Evolutionary conservation across 1,140 invertebrate genomes (phyloP), one percentile per base, ranked within the genome.

Genomic region (Hypsibius dujardini): DNA sequence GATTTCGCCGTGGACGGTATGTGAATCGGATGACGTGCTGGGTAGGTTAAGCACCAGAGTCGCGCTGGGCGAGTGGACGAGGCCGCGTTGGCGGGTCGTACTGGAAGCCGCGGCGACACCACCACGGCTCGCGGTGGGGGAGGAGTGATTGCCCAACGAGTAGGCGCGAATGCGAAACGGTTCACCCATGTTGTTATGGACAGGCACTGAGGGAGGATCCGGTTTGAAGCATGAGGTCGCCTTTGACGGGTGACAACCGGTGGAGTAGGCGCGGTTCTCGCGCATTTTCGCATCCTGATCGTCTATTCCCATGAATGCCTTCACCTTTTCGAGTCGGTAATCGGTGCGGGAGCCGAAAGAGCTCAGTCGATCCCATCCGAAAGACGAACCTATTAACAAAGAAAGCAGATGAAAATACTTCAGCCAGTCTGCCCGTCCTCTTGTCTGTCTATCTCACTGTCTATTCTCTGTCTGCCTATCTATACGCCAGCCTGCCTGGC

Each of bases 331-430:
- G 12, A 67, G 62, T 42, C 45, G 12, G 62, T 15, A 67, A 67
- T 67, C 62, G 7, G 62, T 45, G 12, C 62, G 62, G 45, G 62
- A 67, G 45, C 62, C 42, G 12, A 67, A 12, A 7, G 62, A 67
- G 62, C 42, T 67, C 42, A 67, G 7, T 42, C 62, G 62, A 12
- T 67, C 62, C 62, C 62, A 67, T 7, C 62, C 62, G 62, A 67
- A 67, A 15, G 62, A 67, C 62, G 62, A 67, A 12, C 12, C 50
- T 56, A 28, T 28, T 28, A 28, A 28, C 28, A 28, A 28, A 28
- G 28, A 28, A 28, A 28, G 28, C 28, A 28, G 28, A 28, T 28
- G 28, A 28, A 28, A 28, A 28, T 28, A 28, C 28, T 28, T 28
- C 28, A 28, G 28, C 28, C 28, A 28, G 28, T 28, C 28, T 28